Conservation (phyloP, 92 coral and sea anemone genomes). For the Umimayanthus kanabou region DNA sequence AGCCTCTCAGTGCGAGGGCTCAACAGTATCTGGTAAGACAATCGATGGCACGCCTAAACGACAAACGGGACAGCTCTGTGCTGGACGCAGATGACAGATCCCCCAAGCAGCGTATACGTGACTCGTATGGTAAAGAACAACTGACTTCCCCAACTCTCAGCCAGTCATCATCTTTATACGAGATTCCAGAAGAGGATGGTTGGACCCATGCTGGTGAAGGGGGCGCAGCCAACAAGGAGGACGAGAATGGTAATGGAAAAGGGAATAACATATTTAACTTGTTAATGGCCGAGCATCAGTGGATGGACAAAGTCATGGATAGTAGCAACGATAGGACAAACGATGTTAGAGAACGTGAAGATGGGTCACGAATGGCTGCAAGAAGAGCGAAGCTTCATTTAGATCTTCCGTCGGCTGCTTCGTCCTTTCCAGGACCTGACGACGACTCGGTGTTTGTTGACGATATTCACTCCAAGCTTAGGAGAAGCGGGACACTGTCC, state of each 20-base stretch:
- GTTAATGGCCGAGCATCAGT: slow-evolving; percentile 41
- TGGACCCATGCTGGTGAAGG: slow-evolving; percentile 1
- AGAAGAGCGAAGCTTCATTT: slow-evolving; percentile 44
- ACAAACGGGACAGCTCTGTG: slow-evolving; percentile 25
- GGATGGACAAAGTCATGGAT: slow-evolving; percentile 40
- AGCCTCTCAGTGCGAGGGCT: slow-evolving; percentile 22
- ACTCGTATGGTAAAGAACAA: not conserved
- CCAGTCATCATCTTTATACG: slow-evolving; percentile 28
- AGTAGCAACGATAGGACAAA: not conserved
- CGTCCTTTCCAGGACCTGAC: slow-evolving; percentile 5
- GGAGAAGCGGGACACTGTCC: slow-evolving; percentile 31
- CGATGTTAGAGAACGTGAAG: not conserved
- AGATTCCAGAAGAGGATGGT: slow-evolving; percentile 42
- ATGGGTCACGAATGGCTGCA: slow-evolving; percentile 28
- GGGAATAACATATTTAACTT: slow-evolving; percentile 21
- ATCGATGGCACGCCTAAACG: slow-evolving; percentile 9
- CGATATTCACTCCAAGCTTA: not conserved
- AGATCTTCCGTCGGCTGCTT: slow-evolving; percentile 15
- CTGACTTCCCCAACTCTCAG: slow-evolving; percentile 35
- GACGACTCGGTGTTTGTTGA: not conserved
- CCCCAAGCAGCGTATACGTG: slow-evolving; percentile 4
- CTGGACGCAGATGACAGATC: slow-evolving; percentile 5
- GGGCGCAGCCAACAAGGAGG: not conserved
- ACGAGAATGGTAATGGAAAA: not conserved
- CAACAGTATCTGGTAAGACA: slow-evolving; percentile 32